These are phyloP conservation scores for Mactra quadrangularis DNA, from an alignment of 1,140 invertebrate genomes.

Conservation along the genomic window DNA sequence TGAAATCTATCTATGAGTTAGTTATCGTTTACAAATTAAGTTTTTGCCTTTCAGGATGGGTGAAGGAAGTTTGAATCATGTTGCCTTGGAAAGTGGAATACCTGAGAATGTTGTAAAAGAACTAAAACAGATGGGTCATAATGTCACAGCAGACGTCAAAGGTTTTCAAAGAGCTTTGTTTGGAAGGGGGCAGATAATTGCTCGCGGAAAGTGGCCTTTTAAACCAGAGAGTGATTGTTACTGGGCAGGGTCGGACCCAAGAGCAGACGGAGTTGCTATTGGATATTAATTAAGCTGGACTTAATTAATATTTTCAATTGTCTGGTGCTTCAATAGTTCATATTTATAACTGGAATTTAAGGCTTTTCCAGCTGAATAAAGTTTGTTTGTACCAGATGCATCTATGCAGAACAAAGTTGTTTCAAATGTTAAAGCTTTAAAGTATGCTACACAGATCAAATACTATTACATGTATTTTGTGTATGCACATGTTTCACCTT, in stretches of 20 bases:
- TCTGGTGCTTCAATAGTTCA: too few relatives aligned
- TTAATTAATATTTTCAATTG: too few relatives aligned
- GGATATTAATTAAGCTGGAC: conserved; percentile 77
- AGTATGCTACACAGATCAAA: too few relatives aligned
- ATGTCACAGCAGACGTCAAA: conserved; percentile 41
- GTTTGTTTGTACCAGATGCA: too few relatives aligned
- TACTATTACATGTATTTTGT: too few relatives aligned
- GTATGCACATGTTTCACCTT: too few relatives aligned
- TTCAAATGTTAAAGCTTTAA: too few relatives aligned
- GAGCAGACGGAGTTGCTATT: conserved; percentile 78
- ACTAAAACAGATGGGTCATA: conserved; percentile 75
- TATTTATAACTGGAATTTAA: too few relatives aligned
- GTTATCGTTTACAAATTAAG: too few relatives aligned
- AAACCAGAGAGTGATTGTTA: conserved; percentile 61
- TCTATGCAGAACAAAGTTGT: too few relatives aligned
- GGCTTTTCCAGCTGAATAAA: too few relatives aligned
- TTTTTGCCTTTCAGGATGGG: conserved; percentile 46
- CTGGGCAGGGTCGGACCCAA: conserved; percentile 76
- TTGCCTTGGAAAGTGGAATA: conserved; percentile 80
- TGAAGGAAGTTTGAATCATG: conserved; percentile 39
- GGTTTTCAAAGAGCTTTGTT: conserved; percentile 73
- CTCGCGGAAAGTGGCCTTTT: conserved; percentile 71
- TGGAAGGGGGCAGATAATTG: conserved; percentile 82
- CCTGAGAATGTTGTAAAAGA: conserved; percentile 59
- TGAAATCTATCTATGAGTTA: too few relatives aligned